phyloP scores from a whole-genome alignment of 2,113 vertebrate genomes.

The Petaurus breviceps region DNA sequence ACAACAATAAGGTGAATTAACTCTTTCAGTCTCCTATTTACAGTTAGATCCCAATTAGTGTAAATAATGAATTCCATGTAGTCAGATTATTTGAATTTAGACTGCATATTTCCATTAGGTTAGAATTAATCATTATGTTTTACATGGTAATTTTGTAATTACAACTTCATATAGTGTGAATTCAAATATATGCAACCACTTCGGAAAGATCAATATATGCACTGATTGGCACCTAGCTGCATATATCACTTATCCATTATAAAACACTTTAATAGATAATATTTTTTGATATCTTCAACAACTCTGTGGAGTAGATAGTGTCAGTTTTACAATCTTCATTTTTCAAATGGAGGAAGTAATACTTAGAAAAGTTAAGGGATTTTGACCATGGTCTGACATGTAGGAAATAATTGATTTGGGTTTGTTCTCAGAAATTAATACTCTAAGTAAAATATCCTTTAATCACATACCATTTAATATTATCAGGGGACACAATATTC shows the following conservation, averaged over 20 bases:
- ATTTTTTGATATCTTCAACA: neutral
- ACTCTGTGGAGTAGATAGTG: neutral
- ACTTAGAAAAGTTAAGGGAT: neutral
- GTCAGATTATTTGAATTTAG: neutral
- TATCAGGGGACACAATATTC: slow-evolving; percentile 37
- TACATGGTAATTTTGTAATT: neutral
- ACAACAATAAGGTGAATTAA: neutral
- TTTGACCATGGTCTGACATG: neutral
- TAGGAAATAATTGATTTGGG: neutral
- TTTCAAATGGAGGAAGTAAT: neutral
- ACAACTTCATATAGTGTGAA: neutral
- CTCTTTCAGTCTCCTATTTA: neutral
- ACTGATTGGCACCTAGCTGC: neutral
- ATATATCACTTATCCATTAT: neutral
- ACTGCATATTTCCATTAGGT: neutral
- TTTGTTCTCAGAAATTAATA: neutral
- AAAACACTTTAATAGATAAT: neutral
- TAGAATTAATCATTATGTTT: neutral
- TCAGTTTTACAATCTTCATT: neutral
- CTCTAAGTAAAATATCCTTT: neutral
- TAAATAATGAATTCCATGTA: neutral
- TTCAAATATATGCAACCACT: neutral
- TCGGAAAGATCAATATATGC: neutral
- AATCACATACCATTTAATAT: neutral
- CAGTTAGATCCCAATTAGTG: neutral